Evolutionary conservation across 2,888 invertebrate species (phyloP).

Genomic region (Bhutanitis thaidina): DNA sequence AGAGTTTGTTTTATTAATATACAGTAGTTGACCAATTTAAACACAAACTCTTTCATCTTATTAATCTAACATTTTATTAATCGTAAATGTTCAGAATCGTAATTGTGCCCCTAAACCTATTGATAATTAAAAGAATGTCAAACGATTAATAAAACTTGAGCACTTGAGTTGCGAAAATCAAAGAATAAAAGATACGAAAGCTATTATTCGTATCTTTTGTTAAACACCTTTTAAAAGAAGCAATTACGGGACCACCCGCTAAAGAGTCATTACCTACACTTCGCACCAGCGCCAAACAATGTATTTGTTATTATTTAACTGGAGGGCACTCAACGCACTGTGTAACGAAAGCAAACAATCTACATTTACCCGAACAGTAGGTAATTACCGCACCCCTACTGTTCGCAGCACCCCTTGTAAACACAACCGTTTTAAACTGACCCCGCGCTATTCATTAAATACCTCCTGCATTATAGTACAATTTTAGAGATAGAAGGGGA

Average conservation of each 20-base stretch:
- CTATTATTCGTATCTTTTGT: constrained; percentile 25
- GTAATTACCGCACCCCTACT: constrained; percentile 60
- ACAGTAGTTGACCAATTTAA: too few relatives aligned
- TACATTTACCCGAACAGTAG: constrained; percentile 51
- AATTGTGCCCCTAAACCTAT: too few relatives aligned
- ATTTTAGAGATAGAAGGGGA: constrained; percentile 23
- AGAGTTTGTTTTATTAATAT: too few relatives aligned
- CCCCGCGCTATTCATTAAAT: constrained; percentile 33
- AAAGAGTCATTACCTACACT: constrained; percentile 45
- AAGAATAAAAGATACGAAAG: constrained; percentile 16
- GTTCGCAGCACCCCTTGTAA: constrained; percentile 45
- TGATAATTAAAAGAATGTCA: not conserved
- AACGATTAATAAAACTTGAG: not conserved
- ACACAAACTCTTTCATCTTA: too few relatives aligned
- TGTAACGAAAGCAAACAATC: constrained; percentile 56
- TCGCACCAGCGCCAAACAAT: constrained; percentile 49
- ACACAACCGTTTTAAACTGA: constrained; percentile 40
- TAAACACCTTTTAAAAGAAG: constrained; percentile 35
- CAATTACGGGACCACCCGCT: constrained; percentile 52
- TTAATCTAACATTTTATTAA: too few relatives aligned
- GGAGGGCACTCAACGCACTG: constrained; percentile 40
- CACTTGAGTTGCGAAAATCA: not conserved
- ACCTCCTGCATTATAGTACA: constrained; percentile 21
- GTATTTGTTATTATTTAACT: constrained; percentile 67
- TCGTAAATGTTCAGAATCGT: too few relatives aligned